Percentiles rank a stretch among this genome's conserved stretches.
These are phyloP conservation scores for Sylvietta virens DNA, from an alignment of 2,113 vertebrate genomes.

Conservation along the genomic window DNA sequence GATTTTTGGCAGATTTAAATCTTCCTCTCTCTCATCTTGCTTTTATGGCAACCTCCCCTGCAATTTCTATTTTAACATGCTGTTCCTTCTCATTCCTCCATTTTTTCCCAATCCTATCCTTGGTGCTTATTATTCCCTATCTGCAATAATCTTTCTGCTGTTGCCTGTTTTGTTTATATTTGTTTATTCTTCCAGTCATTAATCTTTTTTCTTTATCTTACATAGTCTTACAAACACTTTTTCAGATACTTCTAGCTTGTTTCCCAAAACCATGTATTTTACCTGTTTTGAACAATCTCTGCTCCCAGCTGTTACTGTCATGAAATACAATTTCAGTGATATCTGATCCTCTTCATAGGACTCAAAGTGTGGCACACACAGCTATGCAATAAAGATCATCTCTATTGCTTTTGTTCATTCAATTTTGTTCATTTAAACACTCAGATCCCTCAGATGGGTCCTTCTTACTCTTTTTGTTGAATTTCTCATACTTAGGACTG, in stretches of 20 bases:
- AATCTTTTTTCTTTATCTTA: background rate
- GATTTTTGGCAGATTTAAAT: background rate
- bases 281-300: background rate
- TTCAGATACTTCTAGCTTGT: background rate
- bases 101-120: background rate
- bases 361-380: background rate
- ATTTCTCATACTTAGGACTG: background rate
- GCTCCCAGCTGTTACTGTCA: background rate
- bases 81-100: background rate
- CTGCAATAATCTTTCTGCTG: background rate
- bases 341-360: fast-evolving
- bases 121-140: background rate
- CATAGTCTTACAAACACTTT: background rate
- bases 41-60: background rate
- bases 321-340: background rate
- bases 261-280: background rate
- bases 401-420: background rate
- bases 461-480: background rate
- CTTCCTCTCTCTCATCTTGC: background rate
- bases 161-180: background rate
- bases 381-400: background rate
- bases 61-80: background rate
- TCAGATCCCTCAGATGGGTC: background rate
- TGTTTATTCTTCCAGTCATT: background rate
- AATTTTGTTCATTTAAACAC: background rate